A percentile compares a stretch with the other conserved stretches of the same genome.
Conservation (phyloP, 2,113 vertebrate genomes). For the Aldabrachelys gigantea region DNA sequence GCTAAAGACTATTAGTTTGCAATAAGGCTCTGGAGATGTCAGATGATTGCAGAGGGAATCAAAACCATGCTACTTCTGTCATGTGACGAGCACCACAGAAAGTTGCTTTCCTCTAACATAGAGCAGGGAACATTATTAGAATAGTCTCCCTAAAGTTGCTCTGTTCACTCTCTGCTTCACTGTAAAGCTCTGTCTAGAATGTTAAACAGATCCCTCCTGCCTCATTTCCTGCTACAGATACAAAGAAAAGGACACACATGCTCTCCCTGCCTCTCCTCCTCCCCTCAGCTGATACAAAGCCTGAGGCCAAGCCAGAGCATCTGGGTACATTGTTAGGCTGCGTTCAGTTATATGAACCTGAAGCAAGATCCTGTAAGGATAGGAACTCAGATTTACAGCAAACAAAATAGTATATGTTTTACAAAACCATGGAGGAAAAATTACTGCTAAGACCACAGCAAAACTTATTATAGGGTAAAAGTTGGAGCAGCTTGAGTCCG, state of each 20-base stretch:
- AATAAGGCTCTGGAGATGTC: neutral
- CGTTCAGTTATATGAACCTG: neutral
- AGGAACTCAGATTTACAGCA: neutral
- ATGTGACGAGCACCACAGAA: neutral
- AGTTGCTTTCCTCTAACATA: neutral
- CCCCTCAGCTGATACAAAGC: neutral
- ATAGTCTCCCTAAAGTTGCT: neutral
- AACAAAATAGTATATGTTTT: neutral
- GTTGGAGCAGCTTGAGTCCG: neutral
- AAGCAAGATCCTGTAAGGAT: neutral
- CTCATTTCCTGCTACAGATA: neutral
- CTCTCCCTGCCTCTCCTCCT: neutral
- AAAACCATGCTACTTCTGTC: neutral
- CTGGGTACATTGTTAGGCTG: neutral
- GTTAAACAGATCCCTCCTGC: neutral
- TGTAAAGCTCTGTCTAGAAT: neutral
- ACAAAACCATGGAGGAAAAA: neutral
- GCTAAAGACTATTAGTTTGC: neutral
- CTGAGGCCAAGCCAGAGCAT: neutral
- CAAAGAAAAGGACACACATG: neutral
- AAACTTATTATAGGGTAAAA: neutral
- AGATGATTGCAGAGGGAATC: neutral
- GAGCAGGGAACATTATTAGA: neutral
- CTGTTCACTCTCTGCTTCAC: neutral
- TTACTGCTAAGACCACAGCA: neutral